A percentile compares a stretch with the other conserved stretches of the same genome.
phyloP scores from a whole-genome alignment of 2,797 vertebrate genomes.

The Centropyge bicolor region DNA sequence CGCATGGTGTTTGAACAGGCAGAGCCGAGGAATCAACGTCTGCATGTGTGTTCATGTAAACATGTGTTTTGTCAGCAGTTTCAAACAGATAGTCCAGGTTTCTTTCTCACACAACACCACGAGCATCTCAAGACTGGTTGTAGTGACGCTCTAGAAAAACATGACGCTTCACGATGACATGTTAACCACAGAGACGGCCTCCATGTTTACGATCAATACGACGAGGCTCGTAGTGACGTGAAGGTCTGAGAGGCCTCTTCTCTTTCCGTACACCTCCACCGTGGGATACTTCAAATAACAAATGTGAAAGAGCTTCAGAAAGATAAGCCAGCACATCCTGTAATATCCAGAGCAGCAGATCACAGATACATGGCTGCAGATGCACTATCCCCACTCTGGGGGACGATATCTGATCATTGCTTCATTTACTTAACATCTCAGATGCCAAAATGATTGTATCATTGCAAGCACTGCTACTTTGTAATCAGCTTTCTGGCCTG shows the following conservation, averaged over 20 bases:
- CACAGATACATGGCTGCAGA: constrained; percentile 22
- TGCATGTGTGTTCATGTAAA: constrained; percentile 19
- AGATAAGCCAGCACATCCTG: constrained; percentile 10
- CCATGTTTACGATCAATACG: constrained; percentile 28
- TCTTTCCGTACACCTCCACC: background rate
- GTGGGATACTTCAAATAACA: constrained; percentile 23
- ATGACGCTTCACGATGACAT: background rate
- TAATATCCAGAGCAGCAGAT: constrained; percentile 22
- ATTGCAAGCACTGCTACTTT: background rate
- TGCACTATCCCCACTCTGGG: background rate
- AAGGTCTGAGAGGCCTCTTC: constrained; percentile 14
- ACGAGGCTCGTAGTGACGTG: background rate
- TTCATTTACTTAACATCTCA: constrained; percentile 34
- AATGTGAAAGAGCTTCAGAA: constrained; percentile 12
- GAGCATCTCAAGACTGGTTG: constrained; percentile 19
- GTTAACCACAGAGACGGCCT: constrained; percentile 1
- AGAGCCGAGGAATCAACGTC: background rate
- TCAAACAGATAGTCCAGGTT: constrained; percentile 20
- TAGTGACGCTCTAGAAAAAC: background rate
- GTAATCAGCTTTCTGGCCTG: constrained; percentile 13
- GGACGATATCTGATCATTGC: constrained; percentile 23
- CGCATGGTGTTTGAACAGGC: constrained; percentile 17
- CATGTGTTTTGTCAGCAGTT: constrained; percentile 47
- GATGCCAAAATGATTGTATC: constrained; percentile 18
- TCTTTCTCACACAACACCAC: constrained; percentile 8